A percentile compares a stretch with the other conserved stretches of the same genome.
phyloP scores from a whole-genome alignment of 2,888 invertebrate genomes.

The Nomada fucata region DNA sequence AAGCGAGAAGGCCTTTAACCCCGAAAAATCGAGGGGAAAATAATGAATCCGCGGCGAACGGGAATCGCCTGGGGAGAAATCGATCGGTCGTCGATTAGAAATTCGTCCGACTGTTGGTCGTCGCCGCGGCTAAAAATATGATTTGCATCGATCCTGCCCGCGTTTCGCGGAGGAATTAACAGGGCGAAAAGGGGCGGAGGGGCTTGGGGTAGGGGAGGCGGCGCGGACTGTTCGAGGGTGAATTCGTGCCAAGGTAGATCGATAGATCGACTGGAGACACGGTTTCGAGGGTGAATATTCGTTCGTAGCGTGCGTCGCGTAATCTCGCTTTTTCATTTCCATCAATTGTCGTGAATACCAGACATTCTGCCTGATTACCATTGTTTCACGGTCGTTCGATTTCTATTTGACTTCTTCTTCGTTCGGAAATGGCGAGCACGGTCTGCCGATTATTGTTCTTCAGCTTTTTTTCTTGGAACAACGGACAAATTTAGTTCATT shows the following conservation, averaged over 20 bases:
- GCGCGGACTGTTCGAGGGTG: background rate
- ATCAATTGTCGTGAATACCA: no score
- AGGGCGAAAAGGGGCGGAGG: background rate
- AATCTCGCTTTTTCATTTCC: no score
- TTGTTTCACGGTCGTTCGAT: no score
- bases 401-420: no score
- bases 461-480: no score
- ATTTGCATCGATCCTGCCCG: constrained; percentile 42
- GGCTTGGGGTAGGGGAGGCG: no score
- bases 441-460: no score
- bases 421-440: no score
- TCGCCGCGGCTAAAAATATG: constrained; percentile 29
- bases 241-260: background rate
- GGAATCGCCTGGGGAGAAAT: constrained; percentile 34
- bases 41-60: constrained; percentile 35
- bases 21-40: constrained; percentile 41
- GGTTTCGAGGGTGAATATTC: no score
- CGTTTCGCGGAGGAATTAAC: constrained; percentile 12
- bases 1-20: constrained; percentile 15
- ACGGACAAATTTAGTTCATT: no score
- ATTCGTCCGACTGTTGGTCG: constrained; percentile 32
- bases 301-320: no score
- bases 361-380: no score
- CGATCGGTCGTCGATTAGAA: constrained; percentile 31
- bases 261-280: constrained; percentile 7